Conservation (phyloP, 2,797 vertebrate genomes). For the Chaetophractus vellerosus region DNA sequence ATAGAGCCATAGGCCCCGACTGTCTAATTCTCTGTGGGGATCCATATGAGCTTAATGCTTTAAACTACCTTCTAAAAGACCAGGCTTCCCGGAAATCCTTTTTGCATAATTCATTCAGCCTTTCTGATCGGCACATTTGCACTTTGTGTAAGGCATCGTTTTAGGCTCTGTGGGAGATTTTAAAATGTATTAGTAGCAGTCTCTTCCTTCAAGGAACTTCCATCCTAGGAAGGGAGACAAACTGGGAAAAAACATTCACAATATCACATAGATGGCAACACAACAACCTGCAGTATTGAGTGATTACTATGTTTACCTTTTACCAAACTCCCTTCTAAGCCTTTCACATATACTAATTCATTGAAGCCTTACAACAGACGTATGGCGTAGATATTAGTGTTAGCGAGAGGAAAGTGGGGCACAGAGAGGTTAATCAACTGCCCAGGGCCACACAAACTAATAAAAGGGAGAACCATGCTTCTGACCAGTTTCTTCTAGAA, state of each 20-base stretch:
- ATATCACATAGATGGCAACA: not conserved
- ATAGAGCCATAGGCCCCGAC: not conserved
- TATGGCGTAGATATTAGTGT: not conserved
- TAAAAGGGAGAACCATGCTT: not conserved
- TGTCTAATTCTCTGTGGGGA: not conserved
- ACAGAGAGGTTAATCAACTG: not conserved
- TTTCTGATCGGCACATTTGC: rapidly evolving
- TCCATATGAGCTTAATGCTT: not conserved
- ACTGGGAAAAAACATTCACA: not conserved
- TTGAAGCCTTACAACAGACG: not conserved
- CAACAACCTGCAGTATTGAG: not conserved
- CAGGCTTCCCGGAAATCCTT: not conserved
- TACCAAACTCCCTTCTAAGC: not conserved
- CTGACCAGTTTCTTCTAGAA: not conserved
- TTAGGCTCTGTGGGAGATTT: not conserved
- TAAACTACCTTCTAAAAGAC: not conserved
- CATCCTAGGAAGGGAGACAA: not conserved
- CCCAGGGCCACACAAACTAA: not conserved
- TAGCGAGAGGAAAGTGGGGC: too few relatives aligned
- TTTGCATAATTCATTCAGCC: not conserved
- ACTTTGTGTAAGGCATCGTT: not conserved
- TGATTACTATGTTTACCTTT: not conserved
- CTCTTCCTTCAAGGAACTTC: conserved; percentile 27
- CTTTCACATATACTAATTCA: not conserved
- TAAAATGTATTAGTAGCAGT: not conserved